Conservation (phyloP, 1,140 invertebrate species). For the Brachionus asplanchnoidis region DNA sequence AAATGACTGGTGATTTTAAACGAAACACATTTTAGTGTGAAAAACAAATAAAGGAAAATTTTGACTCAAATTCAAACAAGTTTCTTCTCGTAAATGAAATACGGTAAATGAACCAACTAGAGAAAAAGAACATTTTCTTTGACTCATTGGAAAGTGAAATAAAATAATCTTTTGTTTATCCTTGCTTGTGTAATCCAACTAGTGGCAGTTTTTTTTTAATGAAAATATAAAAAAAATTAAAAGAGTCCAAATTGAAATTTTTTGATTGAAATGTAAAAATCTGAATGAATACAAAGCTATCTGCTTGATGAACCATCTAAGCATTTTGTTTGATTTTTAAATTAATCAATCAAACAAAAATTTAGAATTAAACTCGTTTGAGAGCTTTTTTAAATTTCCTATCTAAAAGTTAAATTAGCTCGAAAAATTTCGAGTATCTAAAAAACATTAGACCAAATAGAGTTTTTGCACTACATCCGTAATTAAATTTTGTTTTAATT, state of each 20-base stretch:
- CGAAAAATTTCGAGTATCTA: slow-evolving; percentile 7
- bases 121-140: too few species aligned
- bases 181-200: too few species aligned
- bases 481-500: not conserved
- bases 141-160: too few species aligned
- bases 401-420: slow-evolving; percentile 11
- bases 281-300: not conserved
- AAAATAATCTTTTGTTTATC: too few species aligned
- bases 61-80: too few species aligned
- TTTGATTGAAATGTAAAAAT: not conserved
- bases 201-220: too few species aligned
- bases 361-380: not conserved
- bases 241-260: not conserved
- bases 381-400: slow-evolving; percentile 17
- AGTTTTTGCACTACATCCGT: not conserved
- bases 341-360: slow-evolving; percentile 11
- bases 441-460: not conserved
- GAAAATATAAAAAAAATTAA: too few species aligned
- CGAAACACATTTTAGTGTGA: too few species aligned
- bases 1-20: too few species aligned
- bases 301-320: not conserved
- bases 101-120: too few species aligned
- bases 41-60: too few species aligned
- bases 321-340: not conserved
- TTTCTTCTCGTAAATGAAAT: too few species aligned